Evolutionary conservation across 2,888 invertebrate species (phyloP), one percentile per base, ranked within the genome.

Genomic region (Cheiracanthium punctorium): DNA sequence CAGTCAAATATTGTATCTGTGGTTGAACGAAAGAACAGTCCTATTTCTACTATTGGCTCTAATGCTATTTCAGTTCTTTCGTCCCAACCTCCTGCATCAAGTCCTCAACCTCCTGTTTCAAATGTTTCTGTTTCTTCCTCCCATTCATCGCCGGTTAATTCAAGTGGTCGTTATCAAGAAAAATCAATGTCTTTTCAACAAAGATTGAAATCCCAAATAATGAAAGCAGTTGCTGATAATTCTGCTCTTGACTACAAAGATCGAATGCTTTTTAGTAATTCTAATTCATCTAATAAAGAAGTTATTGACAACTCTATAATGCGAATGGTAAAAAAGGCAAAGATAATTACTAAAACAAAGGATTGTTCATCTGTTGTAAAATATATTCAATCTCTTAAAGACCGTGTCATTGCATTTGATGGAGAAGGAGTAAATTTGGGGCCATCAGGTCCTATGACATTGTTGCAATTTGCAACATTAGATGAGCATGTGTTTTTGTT

Each of bases 391-490:
- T 88, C 88, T 29, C 76, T 88, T 0, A 88, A 89, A 76, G 88
- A 89, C 28, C 89, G 89, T n/a, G 90, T 91, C 8, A 93, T 98
- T 29, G 96, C 96, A 0, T 94, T 98, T 90, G 98, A 98, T 91
- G 97, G 97, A 90, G 98, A 98, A 93, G 97, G 98, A 20, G 96
- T 98, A 77, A 97, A 97, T 92, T 93, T 98, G 87, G 98, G 98
- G 29, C 93, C 95, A 0, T 96, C 96, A 74, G 97, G 97, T 91
- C 95, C 96, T 90, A 93, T 98, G 87, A 97, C 97, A 1, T 92
- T 98, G 73, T 94, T 97, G 91, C 92, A 92, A 82, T 89, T 93
- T 64, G 97, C 96, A 17, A 96, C 96, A 0, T 94, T 95, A 90
- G 94, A 94, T 77, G 96, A 97, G 52, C 95, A 95, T 91, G 95